Conservation (phyloP, 2,113 vertebrate genomes). For the Chamaetylas fuelleborni region DNA sequence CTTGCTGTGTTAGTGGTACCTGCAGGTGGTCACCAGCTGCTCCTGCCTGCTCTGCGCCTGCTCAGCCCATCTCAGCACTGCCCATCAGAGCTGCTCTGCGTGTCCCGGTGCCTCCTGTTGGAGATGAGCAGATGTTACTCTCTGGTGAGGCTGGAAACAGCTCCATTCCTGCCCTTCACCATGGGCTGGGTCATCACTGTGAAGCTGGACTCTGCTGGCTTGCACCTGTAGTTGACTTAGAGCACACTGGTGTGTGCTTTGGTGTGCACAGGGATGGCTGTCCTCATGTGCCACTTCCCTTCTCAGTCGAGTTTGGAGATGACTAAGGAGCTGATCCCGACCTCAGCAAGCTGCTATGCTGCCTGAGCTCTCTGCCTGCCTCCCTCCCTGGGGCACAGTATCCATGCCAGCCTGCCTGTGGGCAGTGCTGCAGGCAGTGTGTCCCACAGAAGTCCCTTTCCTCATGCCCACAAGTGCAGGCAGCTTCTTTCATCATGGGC, state of each 20-base stretch:
- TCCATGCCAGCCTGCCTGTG: background rate
- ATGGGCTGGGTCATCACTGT: background rate
- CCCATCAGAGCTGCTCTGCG: background rate
- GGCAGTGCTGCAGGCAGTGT: background rate
- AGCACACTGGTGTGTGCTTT: rapidly evolving
- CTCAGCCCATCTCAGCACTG: background rate
- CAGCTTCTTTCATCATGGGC: background rate
- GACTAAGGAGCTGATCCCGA: background rate
- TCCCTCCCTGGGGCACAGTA: background rate
- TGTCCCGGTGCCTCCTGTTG: background rate
- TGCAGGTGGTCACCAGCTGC: conserved; percentile 18
- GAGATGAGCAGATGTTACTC: conserved; percentile 2
- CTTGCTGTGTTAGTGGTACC: background rate
- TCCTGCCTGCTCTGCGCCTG: background rate
- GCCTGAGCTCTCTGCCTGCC: background rate
- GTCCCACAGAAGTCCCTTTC: background rate
- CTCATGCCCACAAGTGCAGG: background rate
- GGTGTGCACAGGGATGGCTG: rapidly evolving
- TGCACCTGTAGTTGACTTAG: background rate
- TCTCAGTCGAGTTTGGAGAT: background rate
- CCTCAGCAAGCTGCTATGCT: background rate
- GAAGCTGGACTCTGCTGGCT: background rate
- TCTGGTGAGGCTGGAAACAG: background rate
- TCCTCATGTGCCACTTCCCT: background rate
- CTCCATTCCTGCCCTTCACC: rapidly evolving